Conservation (phyloP, 1,140 invertebrate species). For the Panonychus citri region DNA sequence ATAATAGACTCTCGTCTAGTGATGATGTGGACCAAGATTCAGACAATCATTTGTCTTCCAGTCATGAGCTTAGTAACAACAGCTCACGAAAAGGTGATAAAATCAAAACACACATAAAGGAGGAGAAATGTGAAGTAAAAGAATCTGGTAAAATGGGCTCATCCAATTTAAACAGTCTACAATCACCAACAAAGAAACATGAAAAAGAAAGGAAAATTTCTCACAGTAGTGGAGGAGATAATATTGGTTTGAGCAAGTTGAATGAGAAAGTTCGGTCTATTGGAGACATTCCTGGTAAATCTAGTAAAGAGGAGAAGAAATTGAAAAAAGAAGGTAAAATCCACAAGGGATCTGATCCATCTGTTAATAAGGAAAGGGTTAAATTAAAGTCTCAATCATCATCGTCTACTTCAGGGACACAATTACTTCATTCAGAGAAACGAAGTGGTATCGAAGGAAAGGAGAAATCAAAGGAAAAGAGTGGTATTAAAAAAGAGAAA, state of each 20-base stretch:
- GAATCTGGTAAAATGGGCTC: no score
- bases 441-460: not conserved
- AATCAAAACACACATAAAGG: no score
- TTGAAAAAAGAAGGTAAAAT: not conserved
- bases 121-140: no score
- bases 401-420: not conserved
- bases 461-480: constrained; percentile 2
- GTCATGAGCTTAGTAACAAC: no score
- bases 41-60: not conserved
- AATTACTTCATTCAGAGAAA: not conserved
- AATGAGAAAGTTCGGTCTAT: not conserved
- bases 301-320: not conserved
- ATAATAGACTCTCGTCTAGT: not conserved
- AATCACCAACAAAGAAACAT: not conserved
- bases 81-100: no score
- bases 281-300: not conserved
- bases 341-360: not conserved
- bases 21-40: not conserved
- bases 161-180: not conserved
- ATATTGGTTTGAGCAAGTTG: not conserved
- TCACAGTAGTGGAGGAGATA: not conserved
- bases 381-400: not conserved
- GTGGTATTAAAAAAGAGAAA: constrained; percentile 1
- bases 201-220: not conserved
- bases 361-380: not conserved